phyloP scores from a whole-genome alignment of 2,113 vertebrate genomes.

The Cavia aperea region DNA sequence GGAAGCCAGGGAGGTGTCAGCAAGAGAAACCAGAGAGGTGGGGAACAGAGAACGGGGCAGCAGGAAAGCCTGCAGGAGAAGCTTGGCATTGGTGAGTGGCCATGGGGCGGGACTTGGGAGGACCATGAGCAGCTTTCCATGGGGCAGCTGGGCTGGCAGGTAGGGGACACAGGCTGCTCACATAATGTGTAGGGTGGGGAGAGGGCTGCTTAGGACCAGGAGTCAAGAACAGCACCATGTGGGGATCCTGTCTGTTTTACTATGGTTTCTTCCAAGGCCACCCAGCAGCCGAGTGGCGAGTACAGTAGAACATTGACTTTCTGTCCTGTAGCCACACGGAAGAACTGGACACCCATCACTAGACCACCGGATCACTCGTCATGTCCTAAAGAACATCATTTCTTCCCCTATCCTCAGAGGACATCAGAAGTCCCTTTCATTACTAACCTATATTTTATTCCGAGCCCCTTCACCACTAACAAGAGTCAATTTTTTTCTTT shows the following conservation, averaged over 20 bases:
- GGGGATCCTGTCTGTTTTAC: background rate
- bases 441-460: background rate
- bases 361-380: background rate
- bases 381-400: background rate
- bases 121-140: background rate
- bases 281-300: background rate
- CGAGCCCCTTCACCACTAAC: background rate
- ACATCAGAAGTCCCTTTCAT: background rate
- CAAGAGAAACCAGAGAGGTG: background rate
- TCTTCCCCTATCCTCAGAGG: background rate
- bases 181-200: background rate
- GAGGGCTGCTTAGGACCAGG: background rate
- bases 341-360: background rate
- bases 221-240: background rate
- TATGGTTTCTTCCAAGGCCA: background rate
- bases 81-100: background rate
- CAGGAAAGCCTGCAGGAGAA: background rate
- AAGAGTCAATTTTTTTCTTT: background rate
- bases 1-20: background rate
- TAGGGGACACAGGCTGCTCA: background rate
- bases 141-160: background rate
- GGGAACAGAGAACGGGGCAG: background rate
- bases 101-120: rapidly evolving
- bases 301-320: background rate
- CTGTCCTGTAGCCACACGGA: background rate